Conservation (phyloP, 2,888 invertebrate species). For the Cerastis leucographa region DNA sequence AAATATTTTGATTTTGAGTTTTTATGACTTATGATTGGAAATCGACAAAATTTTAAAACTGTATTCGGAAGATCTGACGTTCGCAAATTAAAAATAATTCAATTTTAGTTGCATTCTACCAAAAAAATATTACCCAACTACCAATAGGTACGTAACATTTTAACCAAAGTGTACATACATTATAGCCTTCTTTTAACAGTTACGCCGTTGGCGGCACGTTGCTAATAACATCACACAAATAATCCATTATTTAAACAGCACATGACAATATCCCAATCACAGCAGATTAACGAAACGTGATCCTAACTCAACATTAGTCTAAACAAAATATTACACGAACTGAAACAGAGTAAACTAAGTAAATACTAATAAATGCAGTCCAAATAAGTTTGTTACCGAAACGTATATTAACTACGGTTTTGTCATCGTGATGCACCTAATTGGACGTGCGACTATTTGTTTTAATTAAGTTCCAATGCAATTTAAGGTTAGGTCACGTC, state of each 20-base stretch:
- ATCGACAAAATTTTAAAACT: background rate
- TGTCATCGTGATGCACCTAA: constrained; percentile 50
- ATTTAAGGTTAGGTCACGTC: too few species aligned
- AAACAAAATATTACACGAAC: constrained; percentile 37
- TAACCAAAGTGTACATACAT: background rate
- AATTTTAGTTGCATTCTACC: background rate
- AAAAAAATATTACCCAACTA: background rate
- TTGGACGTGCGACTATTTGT: constrained; percentile 45
- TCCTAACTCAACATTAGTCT: constrained; percentile 33
- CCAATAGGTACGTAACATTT: too few species aligned
- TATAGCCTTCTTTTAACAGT: background rate
- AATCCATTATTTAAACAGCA: constrained; percentile 16
- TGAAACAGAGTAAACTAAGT: constrained; percentile 36
- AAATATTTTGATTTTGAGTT: too few species aligned
- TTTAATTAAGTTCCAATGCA: constrained; percentile 37
- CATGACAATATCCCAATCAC: constrained; percentile 37
- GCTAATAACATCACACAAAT: background rate
- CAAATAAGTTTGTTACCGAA: constrained; percentile 54
- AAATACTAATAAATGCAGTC: constrained; percentile 53
- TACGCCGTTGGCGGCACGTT: background rate
- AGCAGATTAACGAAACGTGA: constrained; percentile 46
- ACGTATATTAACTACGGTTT: constrained; percentile 33
- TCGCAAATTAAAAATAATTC: background rate
- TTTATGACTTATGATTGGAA: background rate
- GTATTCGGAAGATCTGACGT: background rate